Base-by-base conservation (phyloP, 2,113 vertebrate species). In the Vimba vimba region DNA sequence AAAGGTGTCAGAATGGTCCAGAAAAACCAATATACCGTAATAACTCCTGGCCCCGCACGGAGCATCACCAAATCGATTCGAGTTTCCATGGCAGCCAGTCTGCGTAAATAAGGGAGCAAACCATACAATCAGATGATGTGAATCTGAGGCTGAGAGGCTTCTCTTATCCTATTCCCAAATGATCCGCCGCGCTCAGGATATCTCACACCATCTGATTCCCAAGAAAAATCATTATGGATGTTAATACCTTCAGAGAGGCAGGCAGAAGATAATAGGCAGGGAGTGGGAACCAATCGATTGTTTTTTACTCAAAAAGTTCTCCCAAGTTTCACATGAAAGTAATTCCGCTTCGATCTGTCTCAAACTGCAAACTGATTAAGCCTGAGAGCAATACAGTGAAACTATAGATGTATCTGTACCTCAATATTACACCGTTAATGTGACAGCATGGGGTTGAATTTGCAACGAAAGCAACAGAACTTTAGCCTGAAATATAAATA, bases 1-100 rank as follows among this genome's bases (percentile, higher is more conserved):
- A 90, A 91, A 87, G 85, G 79, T 84, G 85, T 88, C 88, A 33
- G 78, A 84, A 85, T 69, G 76, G 84, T 74, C 78, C 75, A 91
- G 83, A 79, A 80, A 91, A 90, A 88, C 47, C 87, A 91, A 92
- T 91, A 91, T 88, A 87, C 87, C 86, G 86, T 90, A 91, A 92
- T 91, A 91, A 91, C 89, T 82, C 69, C 86, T 86, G 85, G 86
- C 90, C 88, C 90, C 71, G 89, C 47, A 0, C 87, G 84, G 87
- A 86, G 79, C 89, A 69, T n/a, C n/a, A 36, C 78, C 86, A 89
- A 91, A 92, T 94, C 90, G 89, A 93, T 92, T 90, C 64, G 86
- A 88, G 91, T 93, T 92, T 87, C 91, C 91, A 91, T 92, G 91
- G 91, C 78, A 87, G 87, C 89, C 68, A 86, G 77, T 77, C 85